Percentiles rank a stretch among this genome's conserved stretches.
These are phyloP conservation scores for Drosophila anomalata DNA, from an alignment of 2,888 invertebrate species.

Conservation along the genomic window DNA sequence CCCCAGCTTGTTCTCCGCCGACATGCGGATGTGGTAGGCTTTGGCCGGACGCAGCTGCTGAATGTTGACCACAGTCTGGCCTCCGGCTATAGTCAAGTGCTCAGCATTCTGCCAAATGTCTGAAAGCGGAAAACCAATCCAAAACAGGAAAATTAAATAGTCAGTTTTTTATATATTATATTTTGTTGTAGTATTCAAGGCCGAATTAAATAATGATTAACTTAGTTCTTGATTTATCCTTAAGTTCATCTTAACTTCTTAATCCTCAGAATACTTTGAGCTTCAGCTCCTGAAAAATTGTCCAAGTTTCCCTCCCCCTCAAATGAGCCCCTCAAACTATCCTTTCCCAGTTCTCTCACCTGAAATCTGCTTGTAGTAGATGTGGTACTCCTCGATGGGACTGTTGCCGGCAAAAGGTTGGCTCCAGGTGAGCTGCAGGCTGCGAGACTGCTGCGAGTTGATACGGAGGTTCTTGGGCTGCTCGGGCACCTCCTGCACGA, in stretches of 20 bases:
- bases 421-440: constrained; percentile 94
- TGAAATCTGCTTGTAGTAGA: constrained; percentile 94
- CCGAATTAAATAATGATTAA: too few species aligned
- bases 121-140: constrained; percentile 27
- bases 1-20: constrained; percentile 95
- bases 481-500: constrained; percentile 96
- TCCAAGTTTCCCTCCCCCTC: not conserved
- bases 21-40: constrained; percentile 93
- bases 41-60: constrained; percentile 93
- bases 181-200: too few species aligned
- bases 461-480: constrained; percentile 94
- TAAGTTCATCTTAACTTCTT: not conserved
- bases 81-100: constrained; percentile 92
- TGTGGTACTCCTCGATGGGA: constrained; percentile 93
- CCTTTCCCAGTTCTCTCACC: constrained; percentile 62
- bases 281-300: not conserved
- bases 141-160: too few species aligned
- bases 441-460: constrained; percentile 92
- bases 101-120: constrained; percentile 93
- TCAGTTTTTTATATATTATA: too few species aligned
- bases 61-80: constrained; percentile 92
- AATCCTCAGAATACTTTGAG: not conserved
- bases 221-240: not conserved
- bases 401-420: constrained; percentile 95
- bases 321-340: not conserved